Conservation (phyloP, 2,113 vertebrate species). For the Aplodontia rufa region DNA sequence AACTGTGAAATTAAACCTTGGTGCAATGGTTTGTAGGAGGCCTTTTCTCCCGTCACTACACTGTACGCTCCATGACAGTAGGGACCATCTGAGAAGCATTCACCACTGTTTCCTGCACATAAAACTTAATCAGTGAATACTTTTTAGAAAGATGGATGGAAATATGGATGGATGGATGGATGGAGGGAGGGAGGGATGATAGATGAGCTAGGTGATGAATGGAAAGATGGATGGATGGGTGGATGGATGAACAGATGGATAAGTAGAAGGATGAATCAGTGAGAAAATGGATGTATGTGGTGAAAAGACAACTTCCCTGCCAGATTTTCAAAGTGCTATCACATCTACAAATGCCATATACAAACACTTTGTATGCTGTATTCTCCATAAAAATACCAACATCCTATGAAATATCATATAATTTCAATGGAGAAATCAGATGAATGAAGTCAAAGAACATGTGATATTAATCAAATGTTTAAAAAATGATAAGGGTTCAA, state of each 20-base stretch:
- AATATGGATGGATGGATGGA: too few species aligned
- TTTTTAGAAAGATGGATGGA: neutral
- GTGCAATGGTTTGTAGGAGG: neutral
- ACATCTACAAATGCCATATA: conserved; percentile 33
- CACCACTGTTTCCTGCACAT: neutral
- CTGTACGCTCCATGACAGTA: neutral
- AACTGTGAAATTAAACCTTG: neutral
- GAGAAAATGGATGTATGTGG: neutral
- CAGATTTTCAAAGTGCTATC: conserved; percentile 28
- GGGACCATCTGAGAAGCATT: neutral
- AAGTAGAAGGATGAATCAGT: too few species aligned
- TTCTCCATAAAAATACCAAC: neutral
- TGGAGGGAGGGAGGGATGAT: neutral
- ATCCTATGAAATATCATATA: neutral
- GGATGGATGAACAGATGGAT: neutral
- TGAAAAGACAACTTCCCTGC: neutral
- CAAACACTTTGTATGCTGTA: neutral
- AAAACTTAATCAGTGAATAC: neutral
- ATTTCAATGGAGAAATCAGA: neutral
- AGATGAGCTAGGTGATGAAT: too few species aligned
- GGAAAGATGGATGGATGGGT: neutral
- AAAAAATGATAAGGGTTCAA: neutral
- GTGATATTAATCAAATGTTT: neutral
- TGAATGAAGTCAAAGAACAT: conserved; percentile 11
- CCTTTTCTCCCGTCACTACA: neutral